Evolutionary conservation across 2,113 vertebrate genomes (phyloP).

Genomic region (Clarias macrocephalus): DNA sequence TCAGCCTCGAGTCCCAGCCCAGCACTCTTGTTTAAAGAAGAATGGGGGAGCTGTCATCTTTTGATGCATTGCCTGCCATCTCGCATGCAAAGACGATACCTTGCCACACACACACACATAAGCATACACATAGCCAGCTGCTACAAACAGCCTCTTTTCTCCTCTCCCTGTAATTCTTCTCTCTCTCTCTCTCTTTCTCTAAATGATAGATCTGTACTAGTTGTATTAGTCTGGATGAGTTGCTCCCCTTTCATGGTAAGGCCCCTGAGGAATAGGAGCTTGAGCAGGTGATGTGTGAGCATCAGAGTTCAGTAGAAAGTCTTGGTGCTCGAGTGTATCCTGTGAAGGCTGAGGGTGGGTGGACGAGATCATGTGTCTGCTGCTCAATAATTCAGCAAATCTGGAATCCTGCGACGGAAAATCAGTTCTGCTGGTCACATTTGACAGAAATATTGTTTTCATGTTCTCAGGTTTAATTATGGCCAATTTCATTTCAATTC

Average conservation of each 20-base stretch:
- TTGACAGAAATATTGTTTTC: background rate
- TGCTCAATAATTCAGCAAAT: slow-evolving; percentile 21
- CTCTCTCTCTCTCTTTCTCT: slow-evolving; percentile 19
- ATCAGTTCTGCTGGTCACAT: background rate
- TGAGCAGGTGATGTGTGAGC: slow-evolving; percentile 49
- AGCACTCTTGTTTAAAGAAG: slow-evolving; percentile 74
- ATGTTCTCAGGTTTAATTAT: background rate
- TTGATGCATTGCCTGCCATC: slow-evolving; percentile 77
- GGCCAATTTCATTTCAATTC: background rate
- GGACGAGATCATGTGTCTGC: slow-evolving; percentile 25
- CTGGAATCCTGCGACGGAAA: background rate
- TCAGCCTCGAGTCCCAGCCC: slow-evolving; percentile 69
- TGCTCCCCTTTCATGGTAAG: slow-evolving; percentile 27
- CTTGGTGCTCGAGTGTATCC: slow-evolving; percentile 43
- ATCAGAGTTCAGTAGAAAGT: slow-evolving; percentile 40
- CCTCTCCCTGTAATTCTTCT: slow-evolving; percentile 13
- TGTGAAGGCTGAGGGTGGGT: slow-evolving; percentile 29
- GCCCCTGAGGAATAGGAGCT: slow-evolving; percentile 31
- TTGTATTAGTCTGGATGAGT: slow-evolving; percentile 40
- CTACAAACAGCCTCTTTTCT: slow-evolving; percentile 38
- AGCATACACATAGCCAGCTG: slow-evolving; percentile 42
- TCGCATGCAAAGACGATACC: slow-evolving; percentile 70
- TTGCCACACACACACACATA: slow-evolving; percentile 16
- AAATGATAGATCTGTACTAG: slow-evolving; percentile 47
- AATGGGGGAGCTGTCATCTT: slow-evolving; percentile 76